Base-by-base conservation (phyloP, 2,888 invertebrate genomes). In the Lepidocyrtinus sp. region DNA sequence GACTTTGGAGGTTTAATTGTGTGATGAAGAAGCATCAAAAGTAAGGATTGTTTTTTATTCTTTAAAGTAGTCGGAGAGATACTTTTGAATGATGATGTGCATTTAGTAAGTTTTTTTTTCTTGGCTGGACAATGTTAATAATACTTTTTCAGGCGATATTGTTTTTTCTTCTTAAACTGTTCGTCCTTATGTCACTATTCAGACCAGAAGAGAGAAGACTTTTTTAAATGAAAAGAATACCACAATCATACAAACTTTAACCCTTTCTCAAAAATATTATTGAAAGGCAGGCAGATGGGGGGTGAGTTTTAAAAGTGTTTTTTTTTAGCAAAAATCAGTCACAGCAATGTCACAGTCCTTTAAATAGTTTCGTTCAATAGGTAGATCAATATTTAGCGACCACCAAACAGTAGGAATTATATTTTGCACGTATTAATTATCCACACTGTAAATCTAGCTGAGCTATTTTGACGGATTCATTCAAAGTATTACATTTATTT, bases 401-500 rank as follows among this genome's bases (percentile, higher is more conserved):
- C 69, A 62, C 36, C 36, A 36, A 36, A 62, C 65, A 63, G 59
- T 27, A 19, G 62, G 45, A 45, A 46, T 69, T 12, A 68, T 50
- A 22, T 26, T 46, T 61, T 45, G 61, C 24, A 36, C 5, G 36
- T 7, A 36, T 36, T 7, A 7, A 36, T 45, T n/a, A 63, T 75
- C 25, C 75, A 75, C 75, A 46, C 22, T 25, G 25, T 36, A 36
- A n/a, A 36, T 36, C 36, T 36, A 36, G 36, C 36, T 36, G 36
- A 36, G 36, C 36, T 36, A 36, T 36, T 15, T 61, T 69, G 75
- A 75, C 75, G 75, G 75, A 75, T 75, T 68, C 27, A 61, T 69
- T 36, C 25, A 27, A 62, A 68, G 46, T 69, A 68, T 59, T 17
- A 55, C 67, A 36, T 7, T 36, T 36, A 36, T 36, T 36, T 36